A percentile compares a stretch with the other conserved stretches of the same genome.
Evolutionary conservation across 2,113 vertebrate genomes (phyloP).

Genomic region (Leucoraja erinaceus): DNA sequence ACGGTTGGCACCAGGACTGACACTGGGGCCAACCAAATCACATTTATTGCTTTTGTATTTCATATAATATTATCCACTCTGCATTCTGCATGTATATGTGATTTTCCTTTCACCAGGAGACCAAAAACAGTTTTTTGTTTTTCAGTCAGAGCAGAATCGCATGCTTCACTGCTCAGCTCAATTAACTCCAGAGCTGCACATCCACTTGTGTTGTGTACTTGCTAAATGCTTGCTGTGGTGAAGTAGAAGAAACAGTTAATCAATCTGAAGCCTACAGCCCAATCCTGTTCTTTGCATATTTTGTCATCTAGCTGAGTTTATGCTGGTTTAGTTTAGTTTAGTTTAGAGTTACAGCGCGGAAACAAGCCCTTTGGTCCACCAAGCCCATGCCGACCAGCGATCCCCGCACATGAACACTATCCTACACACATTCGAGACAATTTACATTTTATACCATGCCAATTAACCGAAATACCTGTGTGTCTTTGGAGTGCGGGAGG

Average conservation of each 20-base stretch:
- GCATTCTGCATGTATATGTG: neutral
- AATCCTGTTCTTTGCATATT: neutral
- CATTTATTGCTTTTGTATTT: neutral
- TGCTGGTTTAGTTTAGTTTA: neutral
- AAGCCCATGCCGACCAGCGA: no score
- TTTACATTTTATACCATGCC: no score
- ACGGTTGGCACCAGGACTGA: neutral
- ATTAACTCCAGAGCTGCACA: neutral
- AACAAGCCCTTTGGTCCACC: no score
- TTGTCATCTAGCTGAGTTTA: neutral
- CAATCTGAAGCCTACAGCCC: neutral
- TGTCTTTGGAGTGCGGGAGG: no score
- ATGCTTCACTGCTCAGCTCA: conserved; percentile 15
- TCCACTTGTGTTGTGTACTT: neutral
- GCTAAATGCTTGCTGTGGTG: neutral
- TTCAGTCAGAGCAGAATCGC: neutral
- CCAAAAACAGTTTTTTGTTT: neutral
- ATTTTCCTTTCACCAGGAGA: neutral
- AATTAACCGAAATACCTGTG: no score
- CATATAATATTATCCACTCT: neutral
- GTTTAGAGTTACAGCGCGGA: no score
- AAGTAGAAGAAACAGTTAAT: neutral
- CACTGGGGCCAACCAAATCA: neutral
- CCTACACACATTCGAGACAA: no score
- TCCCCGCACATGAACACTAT: no score